A percentile compares a stretch with the other conserved stretches of the same genome.
Evolutionary conservation across 2,113 vertebrate species (phyloP).

Genomic region (Maccullochella peelii): DNA sequence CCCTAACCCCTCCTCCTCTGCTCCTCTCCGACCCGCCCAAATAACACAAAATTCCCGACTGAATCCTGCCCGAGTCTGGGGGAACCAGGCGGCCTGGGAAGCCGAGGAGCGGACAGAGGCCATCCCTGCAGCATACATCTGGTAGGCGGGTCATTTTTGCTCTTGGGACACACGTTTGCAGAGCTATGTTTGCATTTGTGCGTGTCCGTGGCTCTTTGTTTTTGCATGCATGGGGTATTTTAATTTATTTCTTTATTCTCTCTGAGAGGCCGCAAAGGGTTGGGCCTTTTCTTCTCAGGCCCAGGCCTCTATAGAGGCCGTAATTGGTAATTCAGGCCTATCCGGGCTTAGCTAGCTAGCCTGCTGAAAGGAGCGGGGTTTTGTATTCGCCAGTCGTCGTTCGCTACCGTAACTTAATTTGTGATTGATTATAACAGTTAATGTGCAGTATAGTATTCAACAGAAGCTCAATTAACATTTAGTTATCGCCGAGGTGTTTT

Average conservation of each 20-base stretch:
- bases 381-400: background rate
- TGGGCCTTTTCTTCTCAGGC: conserved; percentile 79
- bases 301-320: conserved; percentile 88
- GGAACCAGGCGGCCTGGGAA: conserved; percentile 84
- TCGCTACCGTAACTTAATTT: background rate
- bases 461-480: fast-evolving
- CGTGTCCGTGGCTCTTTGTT: conserved; percentile 31
- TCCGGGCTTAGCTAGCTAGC: conserved; percentile 47
- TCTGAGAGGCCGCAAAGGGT: conserved; percentile 73
- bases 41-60: conserved; percentile 88
- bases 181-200: conserved; percentile 25
- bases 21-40: conserved; percentile 90
- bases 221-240: conserved; percentile 64
- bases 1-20: conserved; percentile 93
- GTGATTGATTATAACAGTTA: fast-evolving
- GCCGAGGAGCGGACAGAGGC: conserved; percentile 77
- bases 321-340: conserved; percentile 76
- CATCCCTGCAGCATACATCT: conserved; percentile 77
- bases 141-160: conserved; percentile 73
- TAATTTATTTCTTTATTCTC: conserved; percentile 64
- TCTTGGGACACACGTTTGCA: conserved; percentile 25
- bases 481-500: background rate
- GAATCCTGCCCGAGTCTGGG: conserved; percentile 87
- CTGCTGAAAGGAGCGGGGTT: background rate
- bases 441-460: fast-evolving